Base-by-base conservation (phyloP, 1,140 invertebrate species). In the Ectropis grisescens region DNA sequence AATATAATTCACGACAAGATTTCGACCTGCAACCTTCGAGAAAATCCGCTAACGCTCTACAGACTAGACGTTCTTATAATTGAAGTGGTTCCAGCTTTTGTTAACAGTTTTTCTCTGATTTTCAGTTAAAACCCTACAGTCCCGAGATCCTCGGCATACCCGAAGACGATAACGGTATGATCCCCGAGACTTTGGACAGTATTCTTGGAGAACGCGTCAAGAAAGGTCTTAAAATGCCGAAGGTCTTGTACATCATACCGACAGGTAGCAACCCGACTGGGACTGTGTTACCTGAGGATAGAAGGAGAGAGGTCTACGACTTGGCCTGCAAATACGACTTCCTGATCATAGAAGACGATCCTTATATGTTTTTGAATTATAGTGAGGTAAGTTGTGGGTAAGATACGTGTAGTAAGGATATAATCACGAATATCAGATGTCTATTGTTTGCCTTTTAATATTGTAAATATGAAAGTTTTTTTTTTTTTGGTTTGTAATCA, bases 281-380 rank as follows among this genome's bases (percentile, higher is more conserved):
- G 4, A 80, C 83, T 7, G 86, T 89, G 4, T 76, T 93, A 24
- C 75, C 88, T 0, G 59, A 86, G n/a, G 84, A 89, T 13, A 84
- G 91, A 39, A 85, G 89, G 29, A 82, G 85, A 37, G 84, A 89
- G 67, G 89, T 93, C 16, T 94, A 94, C 54, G 81, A 85, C 45
- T 85, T 93, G 47, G 90, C 90, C 11, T 90, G 88, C 62, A 83
- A 88, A 54, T 92, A 91, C 61, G 87, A 93, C 78, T 86, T 94
- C 14, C 50, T 94, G 0, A 92, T 94, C 35, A 54, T 94, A 0
- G 92, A 94, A 64, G 92, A 94, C 58, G 92, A 93, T 81, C 90
- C 92, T 1, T 94, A 93, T 58, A 91, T 88, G 59, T 93, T 89
- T 60, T 72, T 93, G 47, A 89, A 91, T 58, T 93, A 90, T 62